Base-by-base conservation (phyloP, 2,888 invertebrate genomes). In the Melinaea marsaeus region DNA sequence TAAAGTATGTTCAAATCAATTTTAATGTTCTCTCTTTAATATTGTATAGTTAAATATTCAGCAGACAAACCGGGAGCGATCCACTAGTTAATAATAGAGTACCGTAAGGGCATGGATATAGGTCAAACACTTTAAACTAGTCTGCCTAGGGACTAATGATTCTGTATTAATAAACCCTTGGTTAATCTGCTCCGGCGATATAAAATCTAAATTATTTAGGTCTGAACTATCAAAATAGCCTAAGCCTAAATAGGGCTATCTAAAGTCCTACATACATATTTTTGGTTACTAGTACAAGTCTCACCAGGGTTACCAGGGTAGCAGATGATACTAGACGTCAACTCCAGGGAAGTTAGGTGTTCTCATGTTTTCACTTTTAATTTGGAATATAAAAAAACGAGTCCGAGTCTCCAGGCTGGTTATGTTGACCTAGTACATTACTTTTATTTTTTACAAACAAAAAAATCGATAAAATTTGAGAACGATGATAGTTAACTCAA, bases 91-190 rank as follows among this genome's bases (percentile, higher is more conserved):
- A 65, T 63, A 65, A 65, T 65, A 65, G 62, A 63, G 63, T 58
- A 47, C 46, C 61, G 62, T 61, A 57, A 51, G 61, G 32, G 42
- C 46, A 51, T 51, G 55, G 61, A 68, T 65, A 61, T 62, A 58
- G 67, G 67, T 65, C 67, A 65, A 57, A 60, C 46, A 57, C 60
- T 64, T 62, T 64, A 48, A 60, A 61, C 51, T 51, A 65, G 60
- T 55, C 51, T 63, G 61, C 55, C 57, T 63, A 56, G 61, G 61
- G 65, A 57, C 45, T 48, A 58, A 57, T 67, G 58, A 54, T 61
- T 55, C 55, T 46, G 61, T 55, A 61, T 58, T 59, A 55, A 61
- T 56, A 65, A 58, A 45, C 55, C 55, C 13, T 54, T 35, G 22
- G 51, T 54, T 34, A 46, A 62, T 62, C 54, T 35, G 42, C 45